A percentile compares a stretch with the other conserved stretches of the same genome.
phyloP scores from a whole-genome alignment of 2,797 vertebrate species.

The Cuculus canorus region DNA sequence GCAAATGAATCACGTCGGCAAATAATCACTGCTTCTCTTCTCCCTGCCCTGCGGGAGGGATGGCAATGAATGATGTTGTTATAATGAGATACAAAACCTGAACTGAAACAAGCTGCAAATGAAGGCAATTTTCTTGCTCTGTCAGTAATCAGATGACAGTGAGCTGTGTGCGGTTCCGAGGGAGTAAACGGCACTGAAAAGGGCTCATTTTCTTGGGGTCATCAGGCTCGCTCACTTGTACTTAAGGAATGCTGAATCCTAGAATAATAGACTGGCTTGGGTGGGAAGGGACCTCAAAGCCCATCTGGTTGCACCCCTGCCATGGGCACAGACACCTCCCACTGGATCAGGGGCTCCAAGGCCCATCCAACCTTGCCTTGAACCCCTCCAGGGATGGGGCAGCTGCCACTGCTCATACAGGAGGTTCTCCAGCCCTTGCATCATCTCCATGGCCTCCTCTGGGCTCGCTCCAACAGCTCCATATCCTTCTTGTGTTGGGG shows the following conservation, averaged over 20 bases:
- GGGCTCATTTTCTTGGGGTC: neutral
- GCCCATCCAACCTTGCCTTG: too few relatives aligned
- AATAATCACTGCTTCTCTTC: slow-evolving; percentile 50
- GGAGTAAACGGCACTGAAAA: neutral
- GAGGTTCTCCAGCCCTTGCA: too few relatives aligned
- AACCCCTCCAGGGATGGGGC: too few relatives aligned
- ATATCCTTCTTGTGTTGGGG: too few relatives aligned
- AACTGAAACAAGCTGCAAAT: slow-evolving; percentile 56
- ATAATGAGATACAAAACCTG: slow-evolving; percentile 48
- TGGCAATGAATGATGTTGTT: slow-evolving; percentile 36
- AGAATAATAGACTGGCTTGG: too few relatives aligned
- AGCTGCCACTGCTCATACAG: too few relatives aligned
- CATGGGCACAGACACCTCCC: too few relatives aligned
- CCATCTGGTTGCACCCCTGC: too few relatives aligned
- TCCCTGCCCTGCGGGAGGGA: neutral
- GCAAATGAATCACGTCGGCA: slow-evolving; percentile 51
- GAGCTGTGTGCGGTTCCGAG: neutral
- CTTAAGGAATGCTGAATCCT: neutral
- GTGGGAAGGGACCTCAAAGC: too few relatives aligned
- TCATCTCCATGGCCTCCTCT: too few relatives aligned
- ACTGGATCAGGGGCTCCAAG: too few relatives aligned
- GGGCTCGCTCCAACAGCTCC: too few relatives aligned
- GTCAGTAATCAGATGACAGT: slow-evolving; percentile 12
- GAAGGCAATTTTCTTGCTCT: slow-evolving; percentile 60
- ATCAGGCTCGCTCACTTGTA: neutral